Conservation (phyloP, 2,113 vertebrate genomes). For the Chloebia gouldiae region DNA sequence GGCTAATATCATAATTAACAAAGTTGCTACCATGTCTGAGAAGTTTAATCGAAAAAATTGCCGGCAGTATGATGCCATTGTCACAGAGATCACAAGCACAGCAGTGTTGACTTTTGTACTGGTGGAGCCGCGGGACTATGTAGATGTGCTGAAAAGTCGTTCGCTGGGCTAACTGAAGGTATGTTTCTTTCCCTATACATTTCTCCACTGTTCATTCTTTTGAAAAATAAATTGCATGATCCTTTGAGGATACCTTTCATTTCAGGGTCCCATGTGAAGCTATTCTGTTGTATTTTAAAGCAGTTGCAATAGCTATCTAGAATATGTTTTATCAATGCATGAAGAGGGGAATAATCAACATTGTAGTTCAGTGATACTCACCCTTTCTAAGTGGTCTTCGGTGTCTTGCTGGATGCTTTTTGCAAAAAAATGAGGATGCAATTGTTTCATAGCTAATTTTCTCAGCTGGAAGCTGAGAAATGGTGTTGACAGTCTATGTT, state of each 20-base stretch:
- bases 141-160: conserved; percentile 46
- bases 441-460: background rate
- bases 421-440: background rate
- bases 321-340: background rate
- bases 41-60: conserved; percentile 81
- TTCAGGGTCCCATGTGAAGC: background rate
- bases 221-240: background rate
- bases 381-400: background rate
- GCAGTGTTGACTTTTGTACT: conserved; percentile 59
- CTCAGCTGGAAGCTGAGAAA: background rate
- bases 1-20: conserved; percentile 83
- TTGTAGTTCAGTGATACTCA: background rate
- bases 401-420: background rate
- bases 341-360: background rate
- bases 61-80: conserved; percentile 67
- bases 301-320: background rate
- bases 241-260: conserved; percentile 35
- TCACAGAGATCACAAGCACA: conserved; percentile 72
- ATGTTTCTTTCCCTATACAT: conserved; percentile 52
- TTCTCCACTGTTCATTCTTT: background rate
- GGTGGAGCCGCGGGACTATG: conserved; percentile 62
- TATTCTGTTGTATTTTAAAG: conserved; percentile 20
- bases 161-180: conserved; percentile 70
- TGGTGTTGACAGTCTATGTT: background rate
- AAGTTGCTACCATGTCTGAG: conserved; percentile 77